Percentiles rank a stretch among this genome's conserved stretches.
These are phyloP conservation scores for Clistopyga incitator DNA, from an alignment of 2,888 invertebrate species.

Conservation along the genomic window DNA sequence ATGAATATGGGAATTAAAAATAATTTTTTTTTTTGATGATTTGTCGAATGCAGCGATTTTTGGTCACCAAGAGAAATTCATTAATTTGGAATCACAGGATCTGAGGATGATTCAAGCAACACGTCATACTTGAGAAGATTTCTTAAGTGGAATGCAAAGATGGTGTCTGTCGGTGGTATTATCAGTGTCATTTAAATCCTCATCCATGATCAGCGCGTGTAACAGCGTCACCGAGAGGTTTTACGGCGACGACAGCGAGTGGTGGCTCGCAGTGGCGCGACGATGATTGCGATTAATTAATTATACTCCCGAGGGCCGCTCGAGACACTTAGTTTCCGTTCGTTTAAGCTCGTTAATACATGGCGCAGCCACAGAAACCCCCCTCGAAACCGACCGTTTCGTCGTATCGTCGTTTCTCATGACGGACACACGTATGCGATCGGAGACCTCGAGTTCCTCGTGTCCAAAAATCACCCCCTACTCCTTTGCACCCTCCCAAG, in stretches of 20 bases:
- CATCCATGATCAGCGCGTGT: constrained; percentile 51
- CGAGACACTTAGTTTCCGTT: constrained; percentile 84
- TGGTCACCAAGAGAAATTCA: neutral
- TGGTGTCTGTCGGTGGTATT: neutral
- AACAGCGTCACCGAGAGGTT: constrained; percentile 43
- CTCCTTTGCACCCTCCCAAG: constrained; percentile 81
- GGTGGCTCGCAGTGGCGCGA: constrained; percentile 68
- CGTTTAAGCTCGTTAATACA: constrained; percentile 84
- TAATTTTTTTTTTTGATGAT: too few relatives aligned
- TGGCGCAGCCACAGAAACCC: constrained; percentile 56
- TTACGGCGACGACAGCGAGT: constrained; percentile 44
- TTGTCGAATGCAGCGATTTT: too few relatives aligned
- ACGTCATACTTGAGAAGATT: neutral
- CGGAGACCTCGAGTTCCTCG: constrained; percentile 64
- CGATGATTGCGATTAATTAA: constrained; percentile 81
- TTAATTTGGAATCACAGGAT: too few relatives aligned
- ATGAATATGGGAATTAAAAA: neutral
- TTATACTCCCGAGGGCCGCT: constrained; percentile 80
- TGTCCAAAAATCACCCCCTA: constrained; percentile 78
- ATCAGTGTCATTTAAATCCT: constrained; percentile 38
- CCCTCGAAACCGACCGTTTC: constrained; percentile 29
- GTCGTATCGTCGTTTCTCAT: constrained; percentile 60
- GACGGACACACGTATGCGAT: constrained; percentile 55
- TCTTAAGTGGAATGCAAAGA: neutral
- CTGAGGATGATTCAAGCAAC: too few relatives aligned